These are phyloP conservation scores for Manacus vitellinus DNA, from an alignment of 2,113 vertebrate species.

Conservation along the genomic window DNA sequence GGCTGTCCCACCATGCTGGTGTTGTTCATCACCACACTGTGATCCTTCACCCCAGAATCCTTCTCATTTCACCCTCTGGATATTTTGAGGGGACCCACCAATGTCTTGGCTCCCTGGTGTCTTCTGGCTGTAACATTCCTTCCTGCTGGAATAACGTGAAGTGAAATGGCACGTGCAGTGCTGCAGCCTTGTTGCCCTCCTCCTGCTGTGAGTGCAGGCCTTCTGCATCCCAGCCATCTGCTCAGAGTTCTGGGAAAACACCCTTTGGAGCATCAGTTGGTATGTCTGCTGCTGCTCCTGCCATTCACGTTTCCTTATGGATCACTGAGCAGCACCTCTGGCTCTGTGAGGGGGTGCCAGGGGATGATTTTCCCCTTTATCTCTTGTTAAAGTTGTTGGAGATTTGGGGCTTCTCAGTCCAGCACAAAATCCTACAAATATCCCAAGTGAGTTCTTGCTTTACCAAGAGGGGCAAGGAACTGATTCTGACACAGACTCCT, in stretches of 20 bases:
- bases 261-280: background rate
- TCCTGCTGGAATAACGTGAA: background rate
- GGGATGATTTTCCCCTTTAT: background rate
- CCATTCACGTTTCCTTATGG: accelerated
- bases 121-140: background rate
- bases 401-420: background rate
- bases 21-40: background rate
- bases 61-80: background rate
- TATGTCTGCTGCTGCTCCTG: background rate
- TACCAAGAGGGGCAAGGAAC: background rate
- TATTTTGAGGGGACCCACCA: background rate
- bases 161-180: background rate
- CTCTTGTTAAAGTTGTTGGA: background rate
- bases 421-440: background rate
- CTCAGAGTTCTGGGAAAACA: background rate
- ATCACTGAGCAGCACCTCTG: background rate
- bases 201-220: background rate
- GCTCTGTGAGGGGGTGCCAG: background rate
- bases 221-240: background rate
- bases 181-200: background rate
- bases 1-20: background rate
- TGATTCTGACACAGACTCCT: background rate
- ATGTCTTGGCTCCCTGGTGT: background rate
- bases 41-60: background rate
- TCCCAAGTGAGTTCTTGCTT: background rate